Evolutionary conservation across 2,113 vertebrate genomes (phyloP).

Genomic region (Aldabrachelys gigantea): DNA sequence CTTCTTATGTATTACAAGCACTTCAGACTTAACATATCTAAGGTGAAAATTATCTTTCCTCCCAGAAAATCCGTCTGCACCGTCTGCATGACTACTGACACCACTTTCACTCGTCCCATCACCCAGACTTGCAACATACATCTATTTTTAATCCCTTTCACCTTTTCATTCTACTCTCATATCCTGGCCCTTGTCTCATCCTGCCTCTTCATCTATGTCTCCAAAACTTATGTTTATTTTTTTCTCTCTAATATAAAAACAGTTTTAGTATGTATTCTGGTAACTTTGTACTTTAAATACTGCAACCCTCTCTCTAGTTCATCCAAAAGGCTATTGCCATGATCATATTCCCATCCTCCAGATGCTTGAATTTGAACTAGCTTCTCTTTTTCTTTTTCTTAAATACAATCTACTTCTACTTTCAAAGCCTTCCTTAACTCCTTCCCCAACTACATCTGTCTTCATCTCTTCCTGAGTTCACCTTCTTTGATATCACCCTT

Average conservation of each 20-base stretch:
- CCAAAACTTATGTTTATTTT: background rate
- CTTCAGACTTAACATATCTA: background rate
- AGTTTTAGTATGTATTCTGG: background rate
- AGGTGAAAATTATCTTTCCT: background rate
- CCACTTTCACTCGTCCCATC: background rate
- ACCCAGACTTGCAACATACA: background rate
- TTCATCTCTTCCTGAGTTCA: background rate
- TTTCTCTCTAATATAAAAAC: background rate
- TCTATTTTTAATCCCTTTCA: background rate
- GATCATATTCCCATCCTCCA: background rate
- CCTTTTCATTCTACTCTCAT: background rate
- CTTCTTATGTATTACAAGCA: background rate
- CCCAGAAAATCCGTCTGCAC: background rate
- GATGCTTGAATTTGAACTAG: background rate
- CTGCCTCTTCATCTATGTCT: background rate
- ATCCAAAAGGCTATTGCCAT: background rate
- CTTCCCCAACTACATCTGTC: background rate
- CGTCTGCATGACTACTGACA: background rate
- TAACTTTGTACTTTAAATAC: background rate
- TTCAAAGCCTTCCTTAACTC: background rate
- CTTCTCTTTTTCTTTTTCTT: background rate
- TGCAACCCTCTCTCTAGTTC: background rate
- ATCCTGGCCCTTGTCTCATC: background rate
- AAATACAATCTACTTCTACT: background rate
- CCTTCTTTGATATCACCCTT: background rate